Conservation (phyloP, 2,888 invertebrate species). For the Drosophila ezoana region DNA sequence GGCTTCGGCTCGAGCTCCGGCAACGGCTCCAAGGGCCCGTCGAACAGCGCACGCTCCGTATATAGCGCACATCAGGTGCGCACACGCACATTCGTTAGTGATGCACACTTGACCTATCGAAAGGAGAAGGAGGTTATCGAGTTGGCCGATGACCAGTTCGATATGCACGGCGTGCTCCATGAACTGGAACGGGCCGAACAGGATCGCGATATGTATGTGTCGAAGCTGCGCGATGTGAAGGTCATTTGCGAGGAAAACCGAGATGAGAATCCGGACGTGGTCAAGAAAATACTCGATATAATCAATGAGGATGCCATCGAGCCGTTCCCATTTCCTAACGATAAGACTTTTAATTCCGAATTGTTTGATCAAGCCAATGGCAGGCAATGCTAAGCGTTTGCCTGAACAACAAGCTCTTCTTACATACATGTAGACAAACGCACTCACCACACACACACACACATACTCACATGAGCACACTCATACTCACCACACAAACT, state of each 20-base stretch:
- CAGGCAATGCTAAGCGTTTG: conserved; percentile 9
- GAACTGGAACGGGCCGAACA: conserved; percentile 2
- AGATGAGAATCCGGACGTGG: not conserved
- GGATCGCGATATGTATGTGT: conserved; percentile 26
- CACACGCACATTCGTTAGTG: conserved; percentile 9
- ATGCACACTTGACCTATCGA: conserved; percentile 3
- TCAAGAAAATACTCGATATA: conserved; percentile 24
- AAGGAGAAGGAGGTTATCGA: not conserved
- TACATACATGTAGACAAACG: not conserved
- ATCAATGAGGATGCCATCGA: conserved; percentile 9
- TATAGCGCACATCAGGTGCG: not conserved
- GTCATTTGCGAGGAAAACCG: conserved; percentile 16
- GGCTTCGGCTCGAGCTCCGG: conserved; percentile 25
- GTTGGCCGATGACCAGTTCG: not conserved
- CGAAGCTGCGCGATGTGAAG: conserved; percentile 25
- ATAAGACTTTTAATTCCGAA: not conserved
- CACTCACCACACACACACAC: not conserved
- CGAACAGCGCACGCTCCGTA: conserved; percentile 2
- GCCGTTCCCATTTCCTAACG: not conserved
- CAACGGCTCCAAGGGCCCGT: not conserved
- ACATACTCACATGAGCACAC: not conserved
- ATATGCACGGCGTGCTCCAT: not conserved
- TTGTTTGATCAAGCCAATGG: not conserved
- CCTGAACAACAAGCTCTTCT: not conserved
- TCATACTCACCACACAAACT: not conserved